These are phyloP conservation scores for Tetheella fluctuosa DNA, from an alignment of 2,888 invertebrate species.

Conservation along the genomic window DNA sequence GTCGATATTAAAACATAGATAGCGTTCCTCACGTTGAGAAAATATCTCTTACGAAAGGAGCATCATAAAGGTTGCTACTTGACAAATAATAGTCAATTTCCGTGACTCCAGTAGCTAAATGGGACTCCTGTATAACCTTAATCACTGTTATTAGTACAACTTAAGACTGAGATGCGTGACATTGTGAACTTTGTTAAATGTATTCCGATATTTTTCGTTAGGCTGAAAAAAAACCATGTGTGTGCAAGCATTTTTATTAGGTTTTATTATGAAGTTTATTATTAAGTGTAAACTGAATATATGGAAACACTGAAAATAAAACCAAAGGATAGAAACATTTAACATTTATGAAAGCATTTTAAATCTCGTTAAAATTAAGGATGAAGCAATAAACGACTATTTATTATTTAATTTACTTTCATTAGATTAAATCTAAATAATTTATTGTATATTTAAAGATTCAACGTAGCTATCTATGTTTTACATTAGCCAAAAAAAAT, in stretches of 20 bases:
- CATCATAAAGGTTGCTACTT: background rate
- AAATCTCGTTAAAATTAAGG: too few relatives aligned
- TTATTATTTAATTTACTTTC: too few relatives aligned
- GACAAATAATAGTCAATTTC: conserved; percentile 9
- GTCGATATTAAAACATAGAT: conserved; percentile 13
- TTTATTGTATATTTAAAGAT: too few relatives aligned
- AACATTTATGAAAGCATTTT: too few relatives aligned
- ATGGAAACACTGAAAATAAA: too few relatives aligned
- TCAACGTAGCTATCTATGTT: too few relatives aligned
- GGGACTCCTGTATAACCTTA: conserved; percentile 11
- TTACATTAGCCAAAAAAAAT: too few relatives aligned
- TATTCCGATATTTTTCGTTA: background rate
- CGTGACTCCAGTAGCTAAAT: conserved; percentile 2
- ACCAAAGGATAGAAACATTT: too few relatives aligned
- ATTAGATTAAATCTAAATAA: too few relatives aligned
- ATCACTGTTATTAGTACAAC: conserved; percentile 10
- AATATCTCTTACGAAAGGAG: background rate
- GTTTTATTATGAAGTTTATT: background rate
- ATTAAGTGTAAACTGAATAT: background rate
- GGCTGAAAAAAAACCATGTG: background rate
- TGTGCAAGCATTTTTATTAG: background rate
- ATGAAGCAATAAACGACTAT: too few relatives aligned
- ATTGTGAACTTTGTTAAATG: background rate
- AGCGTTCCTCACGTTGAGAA: background rate
- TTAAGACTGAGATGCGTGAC: background rate